Evolutionary conservation across 2,113 vertebrate species (phyloP).

Genomic region (Hirundichthys speculiger): DNA sequence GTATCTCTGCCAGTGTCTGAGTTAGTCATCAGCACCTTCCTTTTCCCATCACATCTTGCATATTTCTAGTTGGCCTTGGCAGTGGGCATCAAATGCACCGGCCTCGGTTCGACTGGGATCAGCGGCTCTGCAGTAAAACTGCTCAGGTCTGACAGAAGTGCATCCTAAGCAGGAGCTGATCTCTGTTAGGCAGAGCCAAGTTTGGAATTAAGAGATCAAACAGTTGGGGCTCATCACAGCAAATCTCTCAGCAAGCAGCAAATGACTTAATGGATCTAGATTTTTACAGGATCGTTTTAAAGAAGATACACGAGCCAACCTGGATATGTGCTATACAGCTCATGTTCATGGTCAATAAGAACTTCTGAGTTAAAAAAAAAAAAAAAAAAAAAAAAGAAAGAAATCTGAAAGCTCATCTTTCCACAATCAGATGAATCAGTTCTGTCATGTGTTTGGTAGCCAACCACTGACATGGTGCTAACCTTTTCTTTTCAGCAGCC

Average conservation of each 20-base stretch:
- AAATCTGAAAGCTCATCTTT: conserved; percentile 20
- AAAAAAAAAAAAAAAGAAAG: not conserved
- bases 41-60: conserved; percentile 31
- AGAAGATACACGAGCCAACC: conserved; percentile 34
- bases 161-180: conserved; percentile 73
- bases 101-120: conserved; percentile 49
- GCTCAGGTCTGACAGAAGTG: conserved; percentile 75
- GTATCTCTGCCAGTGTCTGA: conserved; percentile 35
- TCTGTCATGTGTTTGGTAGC: conserved; percentile 32
- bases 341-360: not conserved
- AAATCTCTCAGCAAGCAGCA: conserved; percentile 69
- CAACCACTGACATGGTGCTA: conserved; percentile 44
- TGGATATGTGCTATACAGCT: conserved; percentile 21
- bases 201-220: conserved; percentile 82
- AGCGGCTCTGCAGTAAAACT: conserved; percentile 66
- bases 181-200: conserved; percentile 69
- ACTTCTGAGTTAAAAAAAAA: too few species aligned
- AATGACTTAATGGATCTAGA: conserved; percentile 77
- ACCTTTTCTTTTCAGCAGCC: conserved; percentile 62
- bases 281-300: conserved; percentile 56
- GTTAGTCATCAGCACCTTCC: conserved; percentile 53
- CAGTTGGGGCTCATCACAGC: conserved; percentile 62
- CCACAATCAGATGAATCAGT: conserved; percentile 54
- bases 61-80: conserved; percentile 44
- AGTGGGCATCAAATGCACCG: conserved; percentile 21